Evolutionary conservation across 2,113 vertebrate genomes (phyloP).

Genomic region (Oceanodroma tethys): DNA sequence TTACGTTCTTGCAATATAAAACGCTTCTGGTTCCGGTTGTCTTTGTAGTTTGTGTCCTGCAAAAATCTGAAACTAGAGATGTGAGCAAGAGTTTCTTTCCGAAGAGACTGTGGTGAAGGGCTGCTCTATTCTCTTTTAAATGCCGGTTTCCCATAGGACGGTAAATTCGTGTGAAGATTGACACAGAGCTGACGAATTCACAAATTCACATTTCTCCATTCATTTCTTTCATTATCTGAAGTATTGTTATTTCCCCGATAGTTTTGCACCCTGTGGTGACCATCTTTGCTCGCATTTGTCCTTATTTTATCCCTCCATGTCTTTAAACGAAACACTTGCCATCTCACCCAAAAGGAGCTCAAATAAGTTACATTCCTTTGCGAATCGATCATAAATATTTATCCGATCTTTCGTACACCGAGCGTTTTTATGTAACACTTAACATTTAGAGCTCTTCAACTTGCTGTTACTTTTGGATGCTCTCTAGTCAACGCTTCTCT

Average conservation of each 20-base stretch:
- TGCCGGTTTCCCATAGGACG: rapidly evolving
- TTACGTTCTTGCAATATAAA: not conserved
- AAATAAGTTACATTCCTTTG: not conserved
- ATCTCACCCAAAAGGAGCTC: not conserved
- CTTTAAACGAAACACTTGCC: not conserved
- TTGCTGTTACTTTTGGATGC: not conserved
- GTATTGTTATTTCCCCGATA: not conserved
- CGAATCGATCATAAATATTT: not conserved
- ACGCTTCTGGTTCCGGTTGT: not conserved
- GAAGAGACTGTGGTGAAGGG: not conserved
- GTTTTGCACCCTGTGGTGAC: not conserved
- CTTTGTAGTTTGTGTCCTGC: not conserved
- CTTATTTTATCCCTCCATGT: not conserved
- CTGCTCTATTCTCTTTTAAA: not conserved
- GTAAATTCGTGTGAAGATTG: not conserved
- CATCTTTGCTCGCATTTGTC: not conserved
- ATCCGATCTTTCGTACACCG: not conserved
- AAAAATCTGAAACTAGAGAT: not conserved
- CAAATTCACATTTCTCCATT: not conserved
- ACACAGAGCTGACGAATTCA: not conserved
- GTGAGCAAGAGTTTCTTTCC: not conserved
- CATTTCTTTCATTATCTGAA: not conserved
- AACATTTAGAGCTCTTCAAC: not conserved
- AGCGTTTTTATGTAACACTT: not conserved
- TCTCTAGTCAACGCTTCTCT: not conserved